Base-by-base conservation (phyloP, 2,888 invertebrate genomes). In the Rhodophaea formosa region DNA sequence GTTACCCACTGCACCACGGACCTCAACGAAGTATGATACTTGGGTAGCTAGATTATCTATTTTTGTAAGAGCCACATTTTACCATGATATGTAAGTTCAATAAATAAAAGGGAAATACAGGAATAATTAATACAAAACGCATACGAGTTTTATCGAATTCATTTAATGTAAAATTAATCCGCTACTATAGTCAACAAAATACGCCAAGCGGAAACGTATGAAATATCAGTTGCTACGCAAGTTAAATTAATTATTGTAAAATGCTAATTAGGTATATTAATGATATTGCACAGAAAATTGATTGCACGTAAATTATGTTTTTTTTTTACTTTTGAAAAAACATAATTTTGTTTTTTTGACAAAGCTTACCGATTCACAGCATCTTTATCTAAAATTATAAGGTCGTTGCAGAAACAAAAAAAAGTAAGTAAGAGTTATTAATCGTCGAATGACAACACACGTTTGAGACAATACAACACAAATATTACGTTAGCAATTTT, bases 81-180 rank as follows among this genome's bases (percentile, higher is more conserved):
- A n/a, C n/a, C n/a, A n/a, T n/a, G n/a, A n/a, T n/a, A n/a, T n/a
- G n/a, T n/a, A n/a, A n/a, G n/a, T n/a, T n/a, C n/a, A n/a, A n/a
- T n/a, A n/a, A 51, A 8, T 6, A 57, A 57, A 42, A 32, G 12
- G 47, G 46, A 47, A 30, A 23, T 23, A 23, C 23, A 35, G 16
- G 15, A 15, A 45, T 30, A 51, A 42, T 58, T 29, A 56, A 42
- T 46, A 47, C 71, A 77, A 72, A 69, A 61, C 62, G 14, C n/a
- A 47, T 39, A 53, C 61, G 62, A 61, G 74, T 80, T 77, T 79
- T 82, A 82, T 84, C 82, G 74, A 85, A 82, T 87, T 87, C 84
- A 85, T 89, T 88, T 80, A 80, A 81, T 85, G 78, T 77, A 75
- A 87, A 86, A 83, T 82, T 66, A 83, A 79, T 82, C 80, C 74